Base-by-base conservation (phyloP, 2,888 invertebrate genomes). In the Heliconius aoede region DNA sequence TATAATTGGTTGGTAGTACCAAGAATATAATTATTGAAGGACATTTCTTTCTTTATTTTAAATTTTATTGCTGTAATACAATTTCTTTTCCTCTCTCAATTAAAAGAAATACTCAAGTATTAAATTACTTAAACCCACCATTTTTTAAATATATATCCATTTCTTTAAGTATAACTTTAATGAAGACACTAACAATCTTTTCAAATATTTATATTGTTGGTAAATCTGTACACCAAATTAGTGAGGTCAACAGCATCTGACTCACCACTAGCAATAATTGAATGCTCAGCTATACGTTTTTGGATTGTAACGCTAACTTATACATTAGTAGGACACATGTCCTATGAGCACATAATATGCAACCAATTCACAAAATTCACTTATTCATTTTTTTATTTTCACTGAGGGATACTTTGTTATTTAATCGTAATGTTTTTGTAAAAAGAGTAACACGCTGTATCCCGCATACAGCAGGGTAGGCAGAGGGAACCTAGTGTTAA, bases 231-330 rank as follows among this genome's bases (percentile, higher is more conserved):
- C 65, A 60, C 46, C 69, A 73, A 65, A 58, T 64, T 46, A 36
- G 46, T 76, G 51, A 75, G 79, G 76, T 80, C 76, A 79, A 76
- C 55, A 76, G 74, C 76, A 72, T 72, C 60, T 79, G 78, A 80
- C 40, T 77, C 79, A 80, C 65, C 61, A 18, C n/a, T 46, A 61
- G 32, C 26, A 58, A 32, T 73, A 76, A 51, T 73, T 51, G 46
- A 76, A 76, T 72, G 30, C n/a, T 40, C 18, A 58, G 55, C 58
- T 26, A 67, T 72, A 32, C 30, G 61, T 67, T 61, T 60, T 72
- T 60, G 51, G 61, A 76, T n/a, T n/a, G n/a, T n/a, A n/a, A n/a
- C n/a, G 55, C 2, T 55, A 32, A 36, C 72, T 32, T 46, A 15
- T 40, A 24, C 24, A 51, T 76, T 32, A 68, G 24, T 72, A 4